A percentile compares a stretch with the other conserved stretches of the same genome.
Conservation (phyloP, 1,140 invertebrate species). For the Probaryconus sp. region DNA sequence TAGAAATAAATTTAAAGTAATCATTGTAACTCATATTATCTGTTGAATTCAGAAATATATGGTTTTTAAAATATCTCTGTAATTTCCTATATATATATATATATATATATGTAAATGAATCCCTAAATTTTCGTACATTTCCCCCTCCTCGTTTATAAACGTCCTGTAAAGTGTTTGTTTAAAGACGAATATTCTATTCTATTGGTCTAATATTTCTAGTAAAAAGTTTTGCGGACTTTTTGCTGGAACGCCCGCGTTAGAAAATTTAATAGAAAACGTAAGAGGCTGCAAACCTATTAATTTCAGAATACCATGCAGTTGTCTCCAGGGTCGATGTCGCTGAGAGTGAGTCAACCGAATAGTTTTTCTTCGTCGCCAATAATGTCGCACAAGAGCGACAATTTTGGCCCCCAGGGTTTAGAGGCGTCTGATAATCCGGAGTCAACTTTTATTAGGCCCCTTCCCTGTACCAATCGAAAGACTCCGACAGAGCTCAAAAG, state of each 20-base stretch:
- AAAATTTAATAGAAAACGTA: slow-evolving; percentile 1
- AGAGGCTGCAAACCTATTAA: slow-evolving; percentile 16
- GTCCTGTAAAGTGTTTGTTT: too few relatives aligned
- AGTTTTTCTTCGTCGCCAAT: slow-evolving; percentile 75
- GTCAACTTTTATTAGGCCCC: slow-evolving; percentile 82
- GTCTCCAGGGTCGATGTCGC: slow-evolving; percentile 67
- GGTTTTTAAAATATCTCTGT: too few relatives aligned
- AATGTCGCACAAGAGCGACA: slow-evolving; percentile 69
- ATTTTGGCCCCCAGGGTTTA: slow-evolving; percentile 30
- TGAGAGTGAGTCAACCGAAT: slow-evolving; percentile 72
- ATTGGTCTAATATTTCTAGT: too few relatives aligned
- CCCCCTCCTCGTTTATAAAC: too few relatives aligned
- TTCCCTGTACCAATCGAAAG: slow-evolving; percentile 76
- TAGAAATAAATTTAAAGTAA: too few relatives aligned
- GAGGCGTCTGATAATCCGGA: slow-evolving; percentile 69
- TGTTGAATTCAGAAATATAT: too few relatives aligned
- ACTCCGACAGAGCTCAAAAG: slow-evolving; percentile 2
- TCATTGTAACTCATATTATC: too few relatives aligned
- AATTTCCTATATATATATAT: too few relatives aligned
- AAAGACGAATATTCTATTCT: too few relatives aligned
- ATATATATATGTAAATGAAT: too few relatives aligned
- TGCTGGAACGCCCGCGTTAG: slow-evolving; percentile 2
- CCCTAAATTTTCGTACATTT: too few relatives aligned
- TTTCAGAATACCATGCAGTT: slow-evolving; percentile 69
- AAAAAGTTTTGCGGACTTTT: too few relatives aligned